Conservation (phyloP, 2,797 vertebrate species). For the Lutjanus argentimaculatus region DNA sequence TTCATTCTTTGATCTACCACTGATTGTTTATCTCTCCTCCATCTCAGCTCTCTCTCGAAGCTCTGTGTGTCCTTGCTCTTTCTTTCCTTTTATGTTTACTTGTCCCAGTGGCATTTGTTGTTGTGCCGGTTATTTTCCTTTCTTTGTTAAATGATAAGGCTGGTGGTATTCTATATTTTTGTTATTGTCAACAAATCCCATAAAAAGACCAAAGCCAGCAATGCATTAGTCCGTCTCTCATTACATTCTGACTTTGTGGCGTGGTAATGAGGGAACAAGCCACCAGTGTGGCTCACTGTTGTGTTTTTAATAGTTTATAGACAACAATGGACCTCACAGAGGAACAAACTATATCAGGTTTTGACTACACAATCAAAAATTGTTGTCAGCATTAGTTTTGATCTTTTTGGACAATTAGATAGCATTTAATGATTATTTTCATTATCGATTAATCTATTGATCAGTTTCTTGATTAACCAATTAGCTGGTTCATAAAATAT, state of each 20-base stretch:
- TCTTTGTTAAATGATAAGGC: constrained; percentile 15
- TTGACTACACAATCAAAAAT: neutral
- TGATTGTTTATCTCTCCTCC: constrained; percentile 24
- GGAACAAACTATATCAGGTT: neutral
- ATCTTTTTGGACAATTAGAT: neutral
- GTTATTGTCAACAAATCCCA: constrained; percentile 1
- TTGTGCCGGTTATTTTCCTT: constrained; percentile 11
- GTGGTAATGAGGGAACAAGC: neutral
- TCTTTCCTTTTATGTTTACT: neutral
- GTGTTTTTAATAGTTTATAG: neutral
- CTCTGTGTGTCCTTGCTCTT: constrained; percentile 25
- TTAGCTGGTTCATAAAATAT: no score
- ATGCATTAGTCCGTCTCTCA: neutral
- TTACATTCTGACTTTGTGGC: neutral
- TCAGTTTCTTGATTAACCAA: no score
- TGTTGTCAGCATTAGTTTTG: neutral
- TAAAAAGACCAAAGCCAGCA: constrained; percentile 10
- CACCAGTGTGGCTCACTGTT: neutral
- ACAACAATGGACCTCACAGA: neutral
- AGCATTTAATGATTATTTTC: no score
- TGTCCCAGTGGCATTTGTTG: constrained; percentile 17
- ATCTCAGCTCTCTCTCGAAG: constrained; percentile 5
- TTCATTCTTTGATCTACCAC: constrained; percentile 13
- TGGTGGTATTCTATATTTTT: neutral
- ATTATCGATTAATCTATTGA: no score